Percentiles rank a stretch among this genome's conserved stretches.
phyloP scores from a whole-genome alignment of 2,113 vertebrate species.

The Thymallus thymallus region DNA sequence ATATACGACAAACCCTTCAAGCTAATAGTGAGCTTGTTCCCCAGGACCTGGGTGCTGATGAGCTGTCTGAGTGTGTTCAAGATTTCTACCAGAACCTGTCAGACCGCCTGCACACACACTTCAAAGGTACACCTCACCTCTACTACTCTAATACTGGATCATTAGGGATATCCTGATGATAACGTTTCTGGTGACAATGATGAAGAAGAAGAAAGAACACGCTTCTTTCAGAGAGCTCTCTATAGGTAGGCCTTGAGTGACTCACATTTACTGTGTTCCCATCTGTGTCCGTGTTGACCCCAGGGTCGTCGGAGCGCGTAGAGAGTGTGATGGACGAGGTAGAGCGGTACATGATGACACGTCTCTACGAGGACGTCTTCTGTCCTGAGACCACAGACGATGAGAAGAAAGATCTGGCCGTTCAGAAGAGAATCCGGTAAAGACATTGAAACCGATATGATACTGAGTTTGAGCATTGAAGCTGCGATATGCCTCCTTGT shows the following conservation, averaged over 20 bases:
- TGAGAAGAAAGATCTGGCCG: constrained; percentile 91
- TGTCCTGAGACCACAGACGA: constrained; percentile 95
- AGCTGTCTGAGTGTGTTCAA: constrained; percentile 91
- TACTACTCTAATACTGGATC: too few species aligned
- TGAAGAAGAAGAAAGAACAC: too few species aligned
- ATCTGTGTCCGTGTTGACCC: not conserved
- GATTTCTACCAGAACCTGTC: constrained; percentile 96
- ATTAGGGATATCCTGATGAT: too few species aligned
- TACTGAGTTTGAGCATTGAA: not conserved
- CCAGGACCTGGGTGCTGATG: constrained; percentile 82
- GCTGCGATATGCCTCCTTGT: not conserved
- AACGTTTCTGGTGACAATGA: too few species aligned
- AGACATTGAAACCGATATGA: not conserved
- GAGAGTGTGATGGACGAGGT: constrained; percentile 93
- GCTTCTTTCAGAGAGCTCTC: too few species aligned
- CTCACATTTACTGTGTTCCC: not conserved
- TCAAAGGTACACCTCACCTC: constrained; percentile 79
- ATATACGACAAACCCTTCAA: too few species aligned
- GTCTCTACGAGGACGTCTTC: constrained; percentile 91
- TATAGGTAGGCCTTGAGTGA: too few species aligned
- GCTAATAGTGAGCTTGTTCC: constrained; percentile 4
- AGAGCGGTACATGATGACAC: constrained; percentile 93
- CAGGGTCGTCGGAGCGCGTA: constrained; percentile 85
- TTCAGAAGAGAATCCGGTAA: constrained; percentile 93
- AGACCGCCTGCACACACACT: constrained; percentile 85